phyloP scores from a whole-genome alignment of 2,888 invertebrate genomes.

The Meta bourneti region DNA sequence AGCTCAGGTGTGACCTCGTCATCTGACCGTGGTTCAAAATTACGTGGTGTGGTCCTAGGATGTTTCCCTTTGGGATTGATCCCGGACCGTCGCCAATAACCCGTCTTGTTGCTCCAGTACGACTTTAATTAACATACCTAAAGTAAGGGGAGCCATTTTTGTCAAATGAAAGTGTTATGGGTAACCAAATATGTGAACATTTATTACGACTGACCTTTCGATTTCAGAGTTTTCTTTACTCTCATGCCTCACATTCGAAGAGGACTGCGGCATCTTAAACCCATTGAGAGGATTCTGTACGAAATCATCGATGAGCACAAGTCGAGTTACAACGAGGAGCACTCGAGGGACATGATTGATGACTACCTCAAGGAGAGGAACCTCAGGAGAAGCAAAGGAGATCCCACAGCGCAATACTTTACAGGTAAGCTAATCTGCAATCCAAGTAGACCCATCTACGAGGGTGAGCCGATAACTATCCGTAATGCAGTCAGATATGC shows the following conservation, averaged over 20 bases:
- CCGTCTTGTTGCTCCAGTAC: too few species aligned
- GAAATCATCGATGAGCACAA: slow-evolving; percentile 45
- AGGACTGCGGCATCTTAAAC: neutral
- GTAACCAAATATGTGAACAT: neutral
- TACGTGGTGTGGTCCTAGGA: too few species aligned
- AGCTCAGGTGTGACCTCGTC: too few species aligned
- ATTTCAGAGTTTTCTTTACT: slow-evolving; percentile 2
- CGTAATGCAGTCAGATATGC: too few species aligned
- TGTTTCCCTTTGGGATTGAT: too few species aligned
- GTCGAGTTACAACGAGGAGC: slow-evolving; percentile 15
- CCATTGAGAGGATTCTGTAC: neutral
- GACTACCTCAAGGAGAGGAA: slow-evolving; percentile 50
- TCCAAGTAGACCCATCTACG: neutral
- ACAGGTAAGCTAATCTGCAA: slow-evolving; percentile 24
- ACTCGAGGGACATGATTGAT: slow-evolving; percentile 50
- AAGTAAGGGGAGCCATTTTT: too few species aligned
- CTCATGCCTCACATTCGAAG: neutral
- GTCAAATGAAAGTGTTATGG: too few species aligned
- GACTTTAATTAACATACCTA: too few species aligned
- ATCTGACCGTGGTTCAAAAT: too few species aligned
- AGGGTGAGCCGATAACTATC: neutral
- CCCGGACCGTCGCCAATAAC: too few species aligned
- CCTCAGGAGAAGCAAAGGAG: slow-evolving; percentile 27
- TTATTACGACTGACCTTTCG: neutral
- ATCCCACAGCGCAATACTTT: slow-evolving; percentile 57